phyloP scores from a whole-genome alignment of 2,797 vertebrate genomes.

The Pseudotriccus pelzelni region DNA sequence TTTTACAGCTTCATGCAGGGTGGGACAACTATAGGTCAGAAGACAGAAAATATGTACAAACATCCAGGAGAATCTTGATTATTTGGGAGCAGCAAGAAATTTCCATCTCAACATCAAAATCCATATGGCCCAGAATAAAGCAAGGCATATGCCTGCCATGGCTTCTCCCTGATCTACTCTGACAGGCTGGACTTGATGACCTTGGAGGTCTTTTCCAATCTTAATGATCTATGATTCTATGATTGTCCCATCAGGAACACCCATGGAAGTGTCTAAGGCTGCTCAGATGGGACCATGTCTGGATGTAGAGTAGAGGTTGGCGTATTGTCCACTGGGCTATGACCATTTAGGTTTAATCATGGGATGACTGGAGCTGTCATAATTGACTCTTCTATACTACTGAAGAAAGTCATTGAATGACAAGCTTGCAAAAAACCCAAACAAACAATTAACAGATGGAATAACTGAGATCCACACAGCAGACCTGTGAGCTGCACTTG shows the following conservation, averaged over 20 bases:
- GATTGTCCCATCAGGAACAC: not conserved
- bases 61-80: not conserved
- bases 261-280: not conserved
- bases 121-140: not conserved
- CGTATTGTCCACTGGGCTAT: not conserved
- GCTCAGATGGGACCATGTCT: not conserved
- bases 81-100: not conserved
- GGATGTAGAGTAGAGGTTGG: not conserved
- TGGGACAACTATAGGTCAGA: accelerated
- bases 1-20: not conserved
- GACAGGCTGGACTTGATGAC: not conserved
- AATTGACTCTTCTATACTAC: accelerated
- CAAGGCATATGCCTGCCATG: not conserved
- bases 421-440: not conserved
- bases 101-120: not conserved
- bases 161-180: not conserved
- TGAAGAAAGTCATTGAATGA: not conserved
- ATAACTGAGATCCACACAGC: not conserved
- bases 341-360: not conserved
- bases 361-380: not conserved
- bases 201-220: not conserved
- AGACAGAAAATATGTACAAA: not conserved
- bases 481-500: not conserved
- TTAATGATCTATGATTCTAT: not conserved
- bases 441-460: not conserved